Percentiles rank a stretch among this genome's conserved stretches.
phyloP scores from a whole-genome alignment of 2,797 vertebrate species.

The Miichthys miiuy region DNA sequence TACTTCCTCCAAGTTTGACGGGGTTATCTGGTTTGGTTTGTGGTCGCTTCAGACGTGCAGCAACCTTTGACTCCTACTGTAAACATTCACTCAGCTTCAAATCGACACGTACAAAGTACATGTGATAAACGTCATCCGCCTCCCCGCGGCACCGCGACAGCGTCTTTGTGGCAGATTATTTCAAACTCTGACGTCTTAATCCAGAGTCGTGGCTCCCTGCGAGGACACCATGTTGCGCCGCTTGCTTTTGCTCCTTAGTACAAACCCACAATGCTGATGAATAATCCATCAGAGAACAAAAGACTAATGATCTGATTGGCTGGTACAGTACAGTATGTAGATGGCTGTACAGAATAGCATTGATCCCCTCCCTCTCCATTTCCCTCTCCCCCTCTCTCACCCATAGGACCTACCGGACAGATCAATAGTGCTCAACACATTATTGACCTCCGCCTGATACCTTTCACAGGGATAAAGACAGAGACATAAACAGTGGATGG shows the following conservation, averaged over 20 bases:
- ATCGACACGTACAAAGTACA: not conserved
- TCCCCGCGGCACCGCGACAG: not conserved
- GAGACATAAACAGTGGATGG: constrained; percentile 80
- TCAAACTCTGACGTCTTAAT: constrained; percentile 22
- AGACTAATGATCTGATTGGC: constrained; percentile 74
- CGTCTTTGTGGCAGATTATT: constrained; percentile 27
- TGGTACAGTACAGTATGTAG: constrained; percentile 67
- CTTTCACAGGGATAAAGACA: constrained; percentile 81
- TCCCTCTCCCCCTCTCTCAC: constrained; percentile 58
- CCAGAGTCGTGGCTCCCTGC: constrained; percentile 10
- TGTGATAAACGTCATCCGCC: constrained; percentile 9
- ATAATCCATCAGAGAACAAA: constrained; percentile 76
- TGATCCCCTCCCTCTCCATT: constrained; percentile 71
- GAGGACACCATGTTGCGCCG: constrained; percentile 38
- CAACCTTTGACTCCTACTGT: constrained; percentile 11
- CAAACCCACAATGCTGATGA: constrained; percentile 59
- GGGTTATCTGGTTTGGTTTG: constrained; percentile 4
- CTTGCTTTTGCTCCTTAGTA: constrained; percentile 31
- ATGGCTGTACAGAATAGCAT: constrained; percentile 70
- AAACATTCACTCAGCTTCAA: constrained; percentile 10
- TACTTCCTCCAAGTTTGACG: not conserved
- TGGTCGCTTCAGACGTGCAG: not conserved
- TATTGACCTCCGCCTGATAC: constrained; percentile 83
- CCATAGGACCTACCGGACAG: constrained; percentile 70
- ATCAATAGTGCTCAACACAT: constrained; percentile 85